Conservation (phyloP, 2,113 vertebrate genomes). For the Corythaixoides concolor region DNA sequence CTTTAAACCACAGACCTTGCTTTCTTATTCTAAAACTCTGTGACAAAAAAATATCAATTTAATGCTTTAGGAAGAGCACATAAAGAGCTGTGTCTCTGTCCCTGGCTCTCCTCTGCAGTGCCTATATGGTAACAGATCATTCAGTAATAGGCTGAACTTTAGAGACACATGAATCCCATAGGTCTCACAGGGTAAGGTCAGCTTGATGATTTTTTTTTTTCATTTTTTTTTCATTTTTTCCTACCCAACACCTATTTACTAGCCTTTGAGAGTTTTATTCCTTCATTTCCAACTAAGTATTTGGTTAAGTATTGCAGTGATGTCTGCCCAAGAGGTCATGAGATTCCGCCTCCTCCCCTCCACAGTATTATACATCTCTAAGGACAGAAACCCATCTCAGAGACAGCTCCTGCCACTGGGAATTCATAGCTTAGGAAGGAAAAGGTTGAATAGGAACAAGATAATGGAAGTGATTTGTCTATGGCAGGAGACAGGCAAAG, state of each 20-base stretch:
- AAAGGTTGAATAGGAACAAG: not conserved
- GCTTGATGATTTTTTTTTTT: not conserved
- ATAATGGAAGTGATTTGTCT: not conserved
- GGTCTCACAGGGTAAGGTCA: not conserved
- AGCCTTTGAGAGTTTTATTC: not conserved
- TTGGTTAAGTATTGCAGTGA: not conserved
- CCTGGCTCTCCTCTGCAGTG: not conserved
- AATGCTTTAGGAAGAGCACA: not conserved
- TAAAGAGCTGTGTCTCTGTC: not conserved
- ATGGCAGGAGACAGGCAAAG: not conserved
- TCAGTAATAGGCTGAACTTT: not conserved
- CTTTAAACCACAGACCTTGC: not conserved
- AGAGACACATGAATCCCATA: not conserved
- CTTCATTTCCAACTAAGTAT: not conserved
- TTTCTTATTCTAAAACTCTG: not conserved
- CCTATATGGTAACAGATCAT: not conserved
- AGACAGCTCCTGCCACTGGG: not conserved
- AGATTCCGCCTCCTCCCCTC: not conserved
- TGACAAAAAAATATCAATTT: not conserved
- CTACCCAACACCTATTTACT: not conserved
- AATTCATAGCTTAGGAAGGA: not conserved
- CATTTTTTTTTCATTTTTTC: not conserved
- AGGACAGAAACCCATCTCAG: not conserved
- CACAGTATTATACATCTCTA: not conserved
- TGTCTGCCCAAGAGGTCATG: not conserved